Conservation (phyloP, 2,888 invertebrate species). For the Heliconius hortense region DNA sequence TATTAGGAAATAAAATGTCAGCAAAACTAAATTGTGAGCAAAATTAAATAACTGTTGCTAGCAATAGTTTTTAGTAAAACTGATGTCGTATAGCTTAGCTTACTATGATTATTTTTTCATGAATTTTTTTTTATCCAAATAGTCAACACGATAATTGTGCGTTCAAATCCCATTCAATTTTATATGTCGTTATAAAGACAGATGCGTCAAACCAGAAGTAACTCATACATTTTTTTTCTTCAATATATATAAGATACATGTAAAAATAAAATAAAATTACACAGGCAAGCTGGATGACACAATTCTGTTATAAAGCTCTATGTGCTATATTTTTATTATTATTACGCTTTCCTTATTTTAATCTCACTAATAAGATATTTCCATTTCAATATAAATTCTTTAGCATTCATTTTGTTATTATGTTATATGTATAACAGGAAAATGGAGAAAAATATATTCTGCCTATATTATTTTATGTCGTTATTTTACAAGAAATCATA, state of each 20-base stretch:
- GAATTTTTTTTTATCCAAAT: no score
- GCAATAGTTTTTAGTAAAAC: no score
- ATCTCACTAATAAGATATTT: constrained; percentile 4
- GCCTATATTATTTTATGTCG: neutral
- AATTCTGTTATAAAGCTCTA: neutral
- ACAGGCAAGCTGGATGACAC: neutral
- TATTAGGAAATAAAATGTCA: no score
- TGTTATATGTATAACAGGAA: neutral
- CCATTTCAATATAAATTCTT: neutral
- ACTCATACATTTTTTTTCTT: neutral
- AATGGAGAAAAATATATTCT: neutral
- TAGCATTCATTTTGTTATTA: neutral
- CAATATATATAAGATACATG: neutral
- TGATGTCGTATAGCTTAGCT: no score
- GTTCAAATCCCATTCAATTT: no score
- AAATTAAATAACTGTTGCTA: no score
- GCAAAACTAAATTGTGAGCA: no score
- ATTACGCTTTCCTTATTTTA: neutral
- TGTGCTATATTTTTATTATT: neutral
- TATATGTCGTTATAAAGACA: no score
- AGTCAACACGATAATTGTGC: no score
- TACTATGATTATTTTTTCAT: no score
- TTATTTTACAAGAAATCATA: no score
- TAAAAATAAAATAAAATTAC: neutral
- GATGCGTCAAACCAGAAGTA: no score